phyloP scores from a whole-genome alignment of 2,888 invertebrate species.

The Branchellion lobata region DNA sequence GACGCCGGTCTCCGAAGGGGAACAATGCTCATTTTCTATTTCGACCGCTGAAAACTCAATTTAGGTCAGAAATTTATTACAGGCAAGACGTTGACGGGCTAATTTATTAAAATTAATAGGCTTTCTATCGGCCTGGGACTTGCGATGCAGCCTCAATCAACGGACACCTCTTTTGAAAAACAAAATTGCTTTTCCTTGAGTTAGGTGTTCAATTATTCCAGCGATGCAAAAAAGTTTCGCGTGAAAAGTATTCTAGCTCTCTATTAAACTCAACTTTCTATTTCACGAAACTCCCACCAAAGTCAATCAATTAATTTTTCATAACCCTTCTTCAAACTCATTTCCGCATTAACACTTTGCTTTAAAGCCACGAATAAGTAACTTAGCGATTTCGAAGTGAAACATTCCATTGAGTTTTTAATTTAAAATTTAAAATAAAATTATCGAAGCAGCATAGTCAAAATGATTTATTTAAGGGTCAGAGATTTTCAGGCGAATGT shows the following conservation, averaged over 20 bases:
- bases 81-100: conserved; percentile 40
- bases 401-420: too few species aligned
- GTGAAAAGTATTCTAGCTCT: not conserved
- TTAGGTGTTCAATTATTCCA: conserved; percentile 3
- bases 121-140: conserved; percentile 34
- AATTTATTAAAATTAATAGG: conserved; percentile 51
- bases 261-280: not conserved
- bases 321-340: too few species aligned
- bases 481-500: not conserved
- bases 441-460: too few species aligned
- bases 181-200: not conserved
- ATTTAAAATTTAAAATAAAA: too few species aligned
- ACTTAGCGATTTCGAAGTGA: too few species aligned
- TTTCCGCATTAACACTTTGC: too few species aligned
- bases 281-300: too few species aligned
- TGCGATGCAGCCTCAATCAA: not conserved
- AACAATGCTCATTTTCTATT: conserved; percentile 41
- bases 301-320: too few species aligned
- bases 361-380: too few species aligned
- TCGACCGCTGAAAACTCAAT: conserved; percentile 46
- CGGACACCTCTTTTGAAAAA: conserved; percentile 2
- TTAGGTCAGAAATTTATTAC: conserved; percentile 48
- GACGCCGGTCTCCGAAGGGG: conserved; percentile 24
- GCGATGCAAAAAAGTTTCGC: not conserved
- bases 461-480: not conserved